These are phyloP conservation scores for Amphibalanus amphitrite DNA, from an alignment of 1,140 invertebrate species.

Conservation along the genomic window DNA sequence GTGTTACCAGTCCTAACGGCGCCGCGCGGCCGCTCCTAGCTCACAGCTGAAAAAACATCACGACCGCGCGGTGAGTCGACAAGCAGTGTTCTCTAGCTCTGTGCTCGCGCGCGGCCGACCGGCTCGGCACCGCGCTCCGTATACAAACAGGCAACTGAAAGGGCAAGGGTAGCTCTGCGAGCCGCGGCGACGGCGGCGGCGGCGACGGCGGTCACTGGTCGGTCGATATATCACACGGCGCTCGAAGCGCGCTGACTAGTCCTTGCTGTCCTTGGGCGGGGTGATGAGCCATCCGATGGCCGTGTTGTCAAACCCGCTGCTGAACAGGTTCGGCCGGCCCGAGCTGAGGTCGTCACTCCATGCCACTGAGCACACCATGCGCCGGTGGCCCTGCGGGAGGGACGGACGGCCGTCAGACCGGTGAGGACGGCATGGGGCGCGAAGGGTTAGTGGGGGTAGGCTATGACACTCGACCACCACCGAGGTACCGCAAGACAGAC, in stretches of 20 bases:
- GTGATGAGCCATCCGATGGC: constrained; percentile 87
- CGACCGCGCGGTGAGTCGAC: no score
- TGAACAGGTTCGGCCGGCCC: constrained; percentile 62
- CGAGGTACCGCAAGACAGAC: constrained; percentile 7
- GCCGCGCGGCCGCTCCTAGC: no score
- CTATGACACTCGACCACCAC: neutral
- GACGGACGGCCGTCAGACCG: no score
- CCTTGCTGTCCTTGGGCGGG: constrained; percentile 42
- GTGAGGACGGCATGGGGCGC: constrained; percentile 8
- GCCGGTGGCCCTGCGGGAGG: constrained; percentile 60
- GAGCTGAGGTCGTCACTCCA: constrained; percentile 71
- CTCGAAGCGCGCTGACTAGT: constrained; percentile 7
- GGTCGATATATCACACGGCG: neutral
- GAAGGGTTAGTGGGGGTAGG: constrained; percentile 7
- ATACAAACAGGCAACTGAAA: no score
- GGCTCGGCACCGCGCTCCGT: no score
- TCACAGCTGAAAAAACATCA: no score
- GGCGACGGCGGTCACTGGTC: no score
- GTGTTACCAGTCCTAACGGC: no score
- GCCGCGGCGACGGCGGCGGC: no score
- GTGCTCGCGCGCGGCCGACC: no score
- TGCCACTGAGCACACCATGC: constrained; percentile 84
- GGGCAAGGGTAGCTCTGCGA: no score
- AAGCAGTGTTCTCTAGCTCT: no score
- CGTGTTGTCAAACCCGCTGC: constrained; percentile 86